Conservation (phyloP, 1,140 invertebrate species). For the Temnothorax nylanderi region DNA sequence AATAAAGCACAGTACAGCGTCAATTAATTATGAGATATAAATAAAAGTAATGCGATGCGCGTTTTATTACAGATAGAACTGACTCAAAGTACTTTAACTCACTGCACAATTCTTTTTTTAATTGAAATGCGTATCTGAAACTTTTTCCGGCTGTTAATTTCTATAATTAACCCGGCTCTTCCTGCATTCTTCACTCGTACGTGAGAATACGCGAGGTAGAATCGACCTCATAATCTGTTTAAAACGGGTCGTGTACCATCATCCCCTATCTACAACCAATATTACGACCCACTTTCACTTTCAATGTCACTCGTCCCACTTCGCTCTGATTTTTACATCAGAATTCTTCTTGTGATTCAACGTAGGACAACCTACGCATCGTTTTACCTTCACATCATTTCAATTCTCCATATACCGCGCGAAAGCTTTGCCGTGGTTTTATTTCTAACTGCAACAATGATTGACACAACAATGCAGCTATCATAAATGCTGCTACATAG, state of each 20-base stretch:
- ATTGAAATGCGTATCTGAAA: background rate
- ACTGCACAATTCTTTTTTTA: background rate
- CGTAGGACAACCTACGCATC: background rate
- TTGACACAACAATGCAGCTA: constrained; percentile 39
- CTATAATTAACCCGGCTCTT: background rate
- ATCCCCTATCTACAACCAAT: background rate
- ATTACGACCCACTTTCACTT: constrained; percentile 58
- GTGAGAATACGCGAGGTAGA: background rate
- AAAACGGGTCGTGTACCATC: constrained; percentile 55
- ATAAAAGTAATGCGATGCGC: background rate
- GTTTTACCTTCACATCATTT: constrained; percentile 28
- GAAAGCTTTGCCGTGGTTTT: constrained; percentile 16
- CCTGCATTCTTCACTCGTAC: background rate
- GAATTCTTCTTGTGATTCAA: background rate
- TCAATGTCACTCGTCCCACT: constrained; percentile 20
- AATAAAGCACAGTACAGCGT: too few relatives aligned
- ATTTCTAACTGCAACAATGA: constrained; percentile 32
- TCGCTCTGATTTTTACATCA: constrained; percentile 22
- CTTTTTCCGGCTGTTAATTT: background rate
- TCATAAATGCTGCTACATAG: constrained; percentile 18
- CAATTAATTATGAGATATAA: background rate
- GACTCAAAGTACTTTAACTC: background rate
- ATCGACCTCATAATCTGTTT: constrained; percentile 50
- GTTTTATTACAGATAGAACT: background rate
- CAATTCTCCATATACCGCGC: constrained; percentile 11